Conservation (phyloP, 1,140 invertebrate species). For the Muscidifurax raptorellus region DNA sequence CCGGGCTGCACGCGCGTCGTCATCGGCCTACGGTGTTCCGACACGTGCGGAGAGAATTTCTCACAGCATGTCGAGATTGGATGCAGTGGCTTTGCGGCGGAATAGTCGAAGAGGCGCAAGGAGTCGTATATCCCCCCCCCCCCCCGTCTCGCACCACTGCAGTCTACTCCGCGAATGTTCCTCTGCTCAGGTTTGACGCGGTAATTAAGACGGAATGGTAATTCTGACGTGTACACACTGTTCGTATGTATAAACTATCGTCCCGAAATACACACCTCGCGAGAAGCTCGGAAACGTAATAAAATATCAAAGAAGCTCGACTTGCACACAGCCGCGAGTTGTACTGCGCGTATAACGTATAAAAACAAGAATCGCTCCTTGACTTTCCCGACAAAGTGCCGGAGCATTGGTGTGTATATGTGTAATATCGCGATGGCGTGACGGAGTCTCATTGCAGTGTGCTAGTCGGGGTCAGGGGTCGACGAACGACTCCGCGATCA, state of each 20-base stretch:
- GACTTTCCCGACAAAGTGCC: neutral
- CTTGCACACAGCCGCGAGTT: neutral
- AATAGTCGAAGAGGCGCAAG: neutral
- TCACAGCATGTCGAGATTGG: neutral
- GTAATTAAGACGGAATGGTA: neutral
- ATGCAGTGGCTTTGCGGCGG: neutral
- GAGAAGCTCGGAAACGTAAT: neutral
- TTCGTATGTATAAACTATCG: too few species aligned
- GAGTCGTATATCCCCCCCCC: neutral
- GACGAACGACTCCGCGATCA: neutral
- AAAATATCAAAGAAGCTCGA: neutral
- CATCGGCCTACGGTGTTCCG: neutral
- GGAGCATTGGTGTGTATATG: neutral
- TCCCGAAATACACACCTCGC: too few species aligned
- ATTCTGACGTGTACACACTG: too few species aligned
- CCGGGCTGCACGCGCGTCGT: neutral
- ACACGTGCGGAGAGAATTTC: neutral
- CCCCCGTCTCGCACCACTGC: too few species aligned
- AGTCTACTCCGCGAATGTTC: neutral
- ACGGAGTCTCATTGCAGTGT: neutral
- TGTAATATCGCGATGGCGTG: slow-evolving; percentile 42
- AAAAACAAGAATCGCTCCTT: neutral
- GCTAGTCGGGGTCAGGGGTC: slow-evolving; percentile 11
- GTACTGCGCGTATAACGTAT: neutral
- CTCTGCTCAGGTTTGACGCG: neutral